These are phyloP conservation scores for Eulemur coronatus DNA, from an alignment of 2,797 vertebrate genomes.

Conservation along the genomic window DNA sequence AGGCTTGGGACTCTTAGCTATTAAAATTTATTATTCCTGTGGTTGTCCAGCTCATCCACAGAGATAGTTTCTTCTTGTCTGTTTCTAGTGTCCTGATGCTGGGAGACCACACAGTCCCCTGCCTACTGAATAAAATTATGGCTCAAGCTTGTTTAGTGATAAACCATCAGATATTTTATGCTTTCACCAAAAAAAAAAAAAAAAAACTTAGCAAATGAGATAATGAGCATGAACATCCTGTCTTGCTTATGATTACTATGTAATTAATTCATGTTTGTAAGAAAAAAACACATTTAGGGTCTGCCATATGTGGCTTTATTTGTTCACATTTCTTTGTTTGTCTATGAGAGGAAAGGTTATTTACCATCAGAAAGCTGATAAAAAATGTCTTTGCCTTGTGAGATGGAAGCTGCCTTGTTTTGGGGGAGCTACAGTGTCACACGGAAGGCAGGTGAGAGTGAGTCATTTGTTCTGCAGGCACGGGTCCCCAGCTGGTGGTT, in stretches of 20 bases:
- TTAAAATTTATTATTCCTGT: not conserved
- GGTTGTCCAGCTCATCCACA: fast-evolving
- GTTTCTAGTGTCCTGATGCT: not conserved
- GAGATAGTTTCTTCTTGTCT: not conserved
- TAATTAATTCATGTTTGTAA: conserved; percentile 34
- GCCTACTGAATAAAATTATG: not conserved
- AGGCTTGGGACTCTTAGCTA: not conserved
- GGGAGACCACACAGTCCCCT: not conserved
- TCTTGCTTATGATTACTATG: not conserved
- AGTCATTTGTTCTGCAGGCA: not conserved
- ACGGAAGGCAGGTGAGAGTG: not conserved
- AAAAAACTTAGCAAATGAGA: not conserved
- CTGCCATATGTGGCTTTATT: not conserved
- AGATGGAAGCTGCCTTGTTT: not conserved
- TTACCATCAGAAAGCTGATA: not conserved
- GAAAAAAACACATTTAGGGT: not conserved
- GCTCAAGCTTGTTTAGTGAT: not conserved
- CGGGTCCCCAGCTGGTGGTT: not conserved
- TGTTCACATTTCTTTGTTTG: not conserved
- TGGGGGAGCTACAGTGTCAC: not conserved
- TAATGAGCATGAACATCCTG: not conserved
- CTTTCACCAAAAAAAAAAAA: not conserved
- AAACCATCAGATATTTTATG: not conserved
- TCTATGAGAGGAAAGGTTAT: not conserved
- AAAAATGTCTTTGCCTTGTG: not conserved